These are phyloP conservation scores for Sebastes jordani DNA, from an alignment of 2,797 vertebrate genomes.

Conservation along the genomic window DNA sequence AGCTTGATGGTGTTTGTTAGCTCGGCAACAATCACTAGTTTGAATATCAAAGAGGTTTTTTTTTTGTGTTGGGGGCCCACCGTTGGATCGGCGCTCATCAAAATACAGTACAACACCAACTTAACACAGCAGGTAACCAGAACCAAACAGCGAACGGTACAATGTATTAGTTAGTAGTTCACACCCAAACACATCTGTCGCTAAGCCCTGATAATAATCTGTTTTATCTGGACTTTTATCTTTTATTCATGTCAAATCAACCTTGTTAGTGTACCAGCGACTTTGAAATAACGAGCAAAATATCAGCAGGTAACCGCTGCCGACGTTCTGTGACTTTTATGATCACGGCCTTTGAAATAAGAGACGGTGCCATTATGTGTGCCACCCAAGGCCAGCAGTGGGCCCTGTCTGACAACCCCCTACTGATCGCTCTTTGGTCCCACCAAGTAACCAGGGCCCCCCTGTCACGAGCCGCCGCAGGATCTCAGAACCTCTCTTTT, in stretches of 20 bases:
- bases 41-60: constrained; percentile 52
- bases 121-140: constrained; percentile 61
- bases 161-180: constrained; percentile 29
- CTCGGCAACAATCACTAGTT: constrained; percentile 17
- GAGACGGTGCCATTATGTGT: constrained; percentile 35
- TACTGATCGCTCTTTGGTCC: constrained; percentile 42
- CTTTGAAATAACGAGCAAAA: constrained; percentile 72
- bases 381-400: constrained; percentile 55
- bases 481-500: constrained; percentile 48
- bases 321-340: constrained; percentile 60
- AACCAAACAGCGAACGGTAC: constrained; percentile 20
- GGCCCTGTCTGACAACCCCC: constrained; percentile 63
- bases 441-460: constrained; percentile 42
- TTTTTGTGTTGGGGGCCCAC: constrained; percentile 8
- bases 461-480: constrained; percentile 38
- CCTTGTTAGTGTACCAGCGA: constrained; percentile 55
- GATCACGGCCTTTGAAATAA: constrained; percentile 53
- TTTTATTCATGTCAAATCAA: constrained; percentile 70
- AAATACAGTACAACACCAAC: constrained; percentile 59
- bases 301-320: constrained; percentile 66
- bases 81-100: constrained; percentile 48
- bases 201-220: constrained; percentile 19
- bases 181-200: constrained; percentile 50
- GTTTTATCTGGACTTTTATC: constrained; percentile 42
- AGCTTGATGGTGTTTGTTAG: constrained; percentile 19